Evolutionary conservation across 2,888 invertebrate genomes (phyloP).

Genomic region (Sinodicranocentrus sp.): DNA sequence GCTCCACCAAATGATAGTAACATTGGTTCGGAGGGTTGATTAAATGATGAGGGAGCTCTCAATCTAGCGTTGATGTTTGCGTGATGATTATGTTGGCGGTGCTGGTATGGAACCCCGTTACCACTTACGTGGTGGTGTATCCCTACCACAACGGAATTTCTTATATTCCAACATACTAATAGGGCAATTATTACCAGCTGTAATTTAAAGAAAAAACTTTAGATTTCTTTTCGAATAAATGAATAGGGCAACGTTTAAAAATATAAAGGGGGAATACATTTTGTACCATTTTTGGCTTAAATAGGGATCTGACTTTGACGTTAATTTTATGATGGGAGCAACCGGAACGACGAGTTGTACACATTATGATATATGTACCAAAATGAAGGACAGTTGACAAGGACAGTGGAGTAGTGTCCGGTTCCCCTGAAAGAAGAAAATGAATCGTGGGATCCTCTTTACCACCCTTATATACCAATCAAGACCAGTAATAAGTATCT

Average conservation of each 20-base stretch:
- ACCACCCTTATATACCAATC: too few relatives aligned
- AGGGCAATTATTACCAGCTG: conserved; percentile 39
- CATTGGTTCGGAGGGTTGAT: conserved; percentile 21
- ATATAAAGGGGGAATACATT: not conserved
- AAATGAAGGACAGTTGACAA: too few relatives aligned
- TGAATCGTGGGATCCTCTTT: not conserved
- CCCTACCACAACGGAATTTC: conserved; percentile 30
- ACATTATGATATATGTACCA: too few relatives aligned
- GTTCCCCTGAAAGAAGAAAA: not conserved
- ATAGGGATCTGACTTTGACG: conserved; percentile 11
- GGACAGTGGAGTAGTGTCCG: not conserved
- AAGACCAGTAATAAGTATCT: too few relatives aligned
- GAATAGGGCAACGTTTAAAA: not conserved
- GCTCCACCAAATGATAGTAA: conserved; percentile 36
- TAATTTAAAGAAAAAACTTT: too few relatives aligned
- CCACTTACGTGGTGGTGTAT: not conserved
- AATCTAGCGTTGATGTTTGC: conserved; percentile 20
- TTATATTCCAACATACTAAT: conserved; percentile 45
- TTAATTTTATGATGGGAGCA: not conserved
- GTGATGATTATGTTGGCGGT: conserved; percentile 19
- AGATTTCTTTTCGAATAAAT: too few relatives aligned
- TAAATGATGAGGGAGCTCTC: conserved; percentile 25
- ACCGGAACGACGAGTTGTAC: not conserved
- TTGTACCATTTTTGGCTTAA: conserved; percentile 46
- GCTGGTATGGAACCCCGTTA: not conserved